Evolutionary conservation across 2,888 invertebrate genomes (phyloP).

Genomic region (Heliconius erato): DNA sequence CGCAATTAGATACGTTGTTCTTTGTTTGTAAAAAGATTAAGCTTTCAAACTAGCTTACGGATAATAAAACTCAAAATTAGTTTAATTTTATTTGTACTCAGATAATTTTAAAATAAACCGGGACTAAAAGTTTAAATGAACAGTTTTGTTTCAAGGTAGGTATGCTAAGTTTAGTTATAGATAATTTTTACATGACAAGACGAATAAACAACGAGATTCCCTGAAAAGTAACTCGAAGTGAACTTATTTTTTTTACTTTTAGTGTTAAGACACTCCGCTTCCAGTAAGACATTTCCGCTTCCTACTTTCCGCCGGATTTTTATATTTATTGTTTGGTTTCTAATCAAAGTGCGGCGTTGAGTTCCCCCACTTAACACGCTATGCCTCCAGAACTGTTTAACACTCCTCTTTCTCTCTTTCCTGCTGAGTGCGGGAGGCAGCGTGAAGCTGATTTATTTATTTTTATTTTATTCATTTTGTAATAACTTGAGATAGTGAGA

Average conservation of each 20-base stretch:
- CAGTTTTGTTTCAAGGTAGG: neutral
- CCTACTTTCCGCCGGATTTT: too few relatives aligned
- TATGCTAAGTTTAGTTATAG: neutral
- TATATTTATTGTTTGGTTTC: neutral
- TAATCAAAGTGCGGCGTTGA: neutral
- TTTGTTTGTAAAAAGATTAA: slow-evolving; percentile 2
- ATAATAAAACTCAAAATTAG: neutral
- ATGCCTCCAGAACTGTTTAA: neutral
- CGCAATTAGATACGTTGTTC: slow-evolving; percentile 15
- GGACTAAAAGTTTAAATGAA: neutral
- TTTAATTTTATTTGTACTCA: neutral
- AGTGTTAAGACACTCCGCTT: too few relatives aligned
- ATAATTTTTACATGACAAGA: neutral
- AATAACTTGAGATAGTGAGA: slow-evolving; percentile 4
- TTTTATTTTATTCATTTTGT: neutral
- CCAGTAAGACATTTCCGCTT: too few relatives aligned
- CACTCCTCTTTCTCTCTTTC: too few relatives aligned
- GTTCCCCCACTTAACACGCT: neutral
- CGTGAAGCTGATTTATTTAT: neutral
- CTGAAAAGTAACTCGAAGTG: neutral
- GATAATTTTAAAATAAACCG: neutral
- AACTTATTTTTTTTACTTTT: neutral
- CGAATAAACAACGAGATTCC: neutral
- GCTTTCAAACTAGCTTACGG: neutral
- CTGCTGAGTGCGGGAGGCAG: neutral